These are phyloP conservation scores for Macrophya alboannulata DNA, from an alignment of 2,888 invertebrate species.

Conservation along the genomic window DNA sequence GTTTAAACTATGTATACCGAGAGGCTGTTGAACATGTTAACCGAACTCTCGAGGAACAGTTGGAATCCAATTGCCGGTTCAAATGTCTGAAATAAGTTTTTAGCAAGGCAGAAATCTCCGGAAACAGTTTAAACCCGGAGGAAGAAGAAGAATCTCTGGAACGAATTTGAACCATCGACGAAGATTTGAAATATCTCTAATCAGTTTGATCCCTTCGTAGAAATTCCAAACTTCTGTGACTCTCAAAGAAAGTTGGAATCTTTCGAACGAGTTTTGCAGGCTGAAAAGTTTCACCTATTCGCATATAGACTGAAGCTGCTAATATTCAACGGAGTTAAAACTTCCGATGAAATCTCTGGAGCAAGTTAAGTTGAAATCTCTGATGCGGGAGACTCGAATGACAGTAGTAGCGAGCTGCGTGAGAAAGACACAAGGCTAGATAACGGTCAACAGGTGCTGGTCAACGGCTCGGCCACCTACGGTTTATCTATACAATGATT, in stretches of 20 bases:
- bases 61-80: not conserved
- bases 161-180: not conserved
- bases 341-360: not conserved
- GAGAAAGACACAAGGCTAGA: slow-evolving; percentile 17
- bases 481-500: slow-evolving; percentile 42
- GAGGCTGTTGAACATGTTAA: not conserved
- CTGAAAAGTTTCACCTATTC: not conserved
- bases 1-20: no score
- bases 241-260: not conserved
- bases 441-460: slow-evolving; percentile 50
- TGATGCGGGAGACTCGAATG: slow-evolving; percentile 1
- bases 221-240: not conserved
- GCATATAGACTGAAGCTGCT: not conserved
- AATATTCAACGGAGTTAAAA: not conserved
- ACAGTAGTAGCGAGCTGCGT: slow-evolving; percentile 27
- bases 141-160: no score
- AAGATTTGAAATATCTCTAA: not conserved
- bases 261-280: no score
- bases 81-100: not conserved
- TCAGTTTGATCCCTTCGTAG: not conserved
- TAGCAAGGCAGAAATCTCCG: not conserved
- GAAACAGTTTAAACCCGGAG: no score
- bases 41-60: not conserved
- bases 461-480: slow-evolving; percentile 45
- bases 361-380: not conserved